Conservation (phyloP, 2,888 invertebrate genomes). For the Ptychoptera contaminata region DNA sequence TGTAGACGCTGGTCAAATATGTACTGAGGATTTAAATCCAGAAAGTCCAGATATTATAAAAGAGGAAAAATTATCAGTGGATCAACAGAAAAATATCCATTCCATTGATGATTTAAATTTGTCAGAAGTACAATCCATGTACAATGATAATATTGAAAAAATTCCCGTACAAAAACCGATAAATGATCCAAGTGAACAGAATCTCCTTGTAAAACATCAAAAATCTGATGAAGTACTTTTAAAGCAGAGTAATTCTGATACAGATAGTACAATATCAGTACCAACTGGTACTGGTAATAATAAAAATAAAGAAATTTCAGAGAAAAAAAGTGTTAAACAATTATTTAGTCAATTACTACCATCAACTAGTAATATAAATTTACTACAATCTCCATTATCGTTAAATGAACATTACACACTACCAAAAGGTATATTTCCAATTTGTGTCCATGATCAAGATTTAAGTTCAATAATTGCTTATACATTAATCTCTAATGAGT, state of each 20-base stretch:
- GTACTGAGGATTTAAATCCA: slow-evolving; percentile 32
- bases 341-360: slow-evolving; percentile 52
- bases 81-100: slow-evolving; percentile 8
- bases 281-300: slow-evolving; percentile 9
- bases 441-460: slow-evolving; percentile 66
- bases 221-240: not conserved
- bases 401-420: slow-evolving; percentile 54
- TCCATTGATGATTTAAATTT: not conserved
- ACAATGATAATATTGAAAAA: no score
- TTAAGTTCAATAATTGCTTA: slow-evolving; percentile 76
- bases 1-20: slow-evolving; percentile 23
- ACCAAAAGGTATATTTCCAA: slow-evolving; percentile 42
- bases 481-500: slow-evolving; percentile 55
- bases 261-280: slow-evolving; percentile 15
- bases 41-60: slow-evolving; percentile 10
- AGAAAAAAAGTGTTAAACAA: slow-evolving; percentile 48
- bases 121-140: no score
- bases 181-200: no score
- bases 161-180: no score
- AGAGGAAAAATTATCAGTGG: slow-evolving; percentile 22
- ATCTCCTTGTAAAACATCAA: not conserved
- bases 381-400: slow-evolving; percentile 42
- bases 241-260: slow-evolving; percentile 15
- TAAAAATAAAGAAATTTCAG: slow-evolving; percentile 22
- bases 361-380: slow-evolving; percentile 29